Percentiles rank a stretch among this genome's conserved stretches.
These are phyloP conservation scores for Epinotia brunnichana DNA, from an alignment of 2,888 invertebrate species.

Conservation along the genomic window DNA sequence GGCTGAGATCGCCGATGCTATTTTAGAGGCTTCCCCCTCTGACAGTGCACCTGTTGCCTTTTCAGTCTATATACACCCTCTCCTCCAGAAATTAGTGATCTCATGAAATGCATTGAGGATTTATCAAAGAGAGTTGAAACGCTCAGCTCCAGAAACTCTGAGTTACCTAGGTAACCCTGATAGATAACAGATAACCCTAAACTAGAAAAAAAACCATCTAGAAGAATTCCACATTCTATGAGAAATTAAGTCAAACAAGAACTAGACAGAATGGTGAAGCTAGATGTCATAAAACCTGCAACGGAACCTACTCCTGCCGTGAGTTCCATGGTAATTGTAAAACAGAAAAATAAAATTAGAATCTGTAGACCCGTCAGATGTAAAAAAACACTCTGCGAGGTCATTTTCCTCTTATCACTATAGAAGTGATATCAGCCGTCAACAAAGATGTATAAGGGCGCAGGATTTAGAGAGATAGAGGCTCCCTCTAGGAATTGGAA, in stretches of 20 bases:
- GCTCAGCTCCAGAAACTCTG: background rate
- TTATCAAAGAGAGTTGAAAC: background rate
- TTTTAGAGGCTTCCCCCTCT: background rate
- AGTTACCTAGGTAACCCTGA: background rate
- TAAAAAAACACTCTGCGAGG: constrained; percentile 45
- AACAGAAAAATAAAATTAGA: constrained; percentile 47
- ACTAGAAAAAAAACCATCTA: constrained; percentile 15
- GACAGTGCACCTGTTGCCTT: background rate
- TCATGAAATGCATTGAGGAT: constrained; percentile 14
- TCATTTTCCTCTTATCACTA: constrained; percentile 33
- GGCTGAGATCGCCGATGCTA: constrained; percentile 11
- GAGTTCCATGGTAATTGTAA: constrained; percentile 48
- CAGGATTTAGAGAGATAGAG: no score
- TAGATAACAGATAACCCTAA: no score
- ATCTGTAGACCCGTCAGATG: constrained; percentile 45
- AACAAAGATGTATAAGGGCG: no score
- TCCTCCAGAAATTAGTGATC: background rate
- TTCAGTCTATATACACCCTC: background rate
- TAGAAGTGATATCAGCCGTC: constrained; percentile 47
- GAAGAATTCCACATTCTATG: constrained; percentile 41
- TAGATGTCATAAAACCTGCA: constrained; percentile 46
- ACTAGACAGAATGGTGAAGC: constrained; percentile 46
- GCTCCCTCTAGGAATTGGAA: no score
- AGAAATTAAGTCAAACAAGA: constrained; percentile 47
- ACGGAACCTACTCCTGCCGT: constrained; percentile 48